phyloP scores from a whole-genome alignment of 2,113 vertebrate genomes.

The Synodontis membranacea region DNA sequence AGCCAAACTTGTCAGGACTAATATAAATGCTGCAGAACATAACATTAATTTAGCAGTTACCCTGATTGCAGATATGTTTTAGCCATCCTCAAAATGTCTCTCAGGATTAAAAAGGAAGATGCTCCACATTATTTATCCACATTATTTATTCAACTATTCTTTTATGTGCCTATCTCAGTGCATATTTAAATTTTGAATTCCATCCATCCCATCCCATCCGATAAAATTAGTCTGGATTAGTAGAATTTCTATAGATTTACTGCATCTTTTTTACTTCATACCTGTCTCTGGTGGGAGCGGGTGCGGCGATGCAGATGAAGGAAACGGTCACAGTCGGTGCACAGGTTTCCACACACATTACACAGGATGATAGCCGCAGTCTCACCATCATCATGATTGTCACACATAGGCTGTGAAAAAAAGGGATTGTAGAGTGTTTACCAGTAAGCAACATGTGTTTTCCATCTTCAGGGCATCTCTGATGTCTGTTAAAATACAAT shows the following conservation, averaged over 20 bases:
- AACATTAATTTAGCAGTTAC: neutral
- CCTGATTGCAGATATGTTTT: neutral
- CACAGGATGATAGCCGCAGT: constrained; percentile 97
- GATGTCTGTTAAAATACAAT: neutral
- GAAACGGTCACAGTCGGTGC: constrained; percentile 96
- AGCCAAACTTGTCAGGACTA: neutral
- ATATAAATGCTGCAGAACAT: neutral
- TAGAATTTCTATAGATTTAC: neutral
- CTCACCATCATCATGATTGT: constrained; percentile 98
- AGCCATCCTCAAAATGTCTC: neutral
- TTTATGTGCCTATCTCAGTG: neutral
- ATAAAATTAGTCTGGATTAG: neutral
- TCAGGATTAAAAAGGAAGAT: neutral
- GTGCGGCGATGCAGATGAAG: constrained; percentile 96
- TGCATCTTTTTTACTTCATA: too few relatives aligned
- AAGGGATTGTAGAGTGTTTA: constrained; percentile 4
- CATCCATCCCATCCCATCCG: neutral
- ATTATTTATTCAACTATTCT: neutral
- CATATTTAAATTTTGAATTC: neutral
- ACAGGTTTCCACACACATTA: constrained; percentile 94
- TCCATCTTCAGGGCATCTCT: neutral
- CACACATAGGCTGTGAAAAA: constrained; percentile 89
- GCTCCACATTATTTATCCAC: neutral
- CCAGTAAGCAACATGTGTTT: neutral
- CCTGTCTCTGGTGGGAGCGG: constrained; percentile 98